phyloP scores from a whole-genome alignment of 2,113 vertebrate genomes.

The Chaetops frenatus region DNA sequence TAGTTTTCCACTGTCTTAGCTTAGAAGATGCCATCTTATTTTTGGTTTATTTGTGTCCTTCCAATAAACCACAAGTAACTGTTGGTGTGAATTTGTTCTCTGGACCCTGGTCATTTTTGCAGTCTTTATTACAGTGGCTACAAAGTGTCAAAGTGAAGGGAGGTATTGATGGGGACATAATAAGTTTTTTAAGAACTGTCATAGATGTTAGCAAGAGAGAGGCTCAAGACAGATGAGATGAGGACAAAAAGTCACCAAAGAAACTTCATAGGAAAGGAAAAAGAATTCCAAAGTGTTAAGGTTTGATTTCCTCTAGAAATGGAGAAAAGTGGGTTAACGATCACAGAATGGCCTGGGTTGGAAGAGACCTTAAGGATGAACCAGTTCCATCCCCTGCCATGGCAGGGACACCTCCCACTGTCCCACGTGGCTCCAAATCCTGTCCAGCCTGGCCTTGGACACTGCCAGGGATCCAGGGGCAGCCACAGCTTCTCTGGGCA shows the following conservation, averaged over 20 bases:
- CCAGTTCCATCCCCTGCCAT: not conserved
- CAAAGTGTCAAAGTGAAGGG: not conserved
- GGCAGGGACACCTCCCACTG: rapidly evolving
- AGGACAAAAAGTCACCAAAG: not conserved
- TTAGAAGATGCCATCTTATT: not conserved
- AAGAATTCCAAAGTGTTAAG: not conserved
- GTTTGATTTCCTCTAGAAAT: not conserved
- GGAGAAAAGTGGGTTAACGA: not conserved
- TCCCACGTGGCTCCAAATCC: rapidly evolving
- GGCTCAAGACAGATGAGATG: not conserved
- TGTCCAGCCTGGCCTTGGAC: rapidly evolving
- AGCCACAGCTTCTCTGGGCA: not conserved
- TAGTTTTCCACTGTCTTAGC: not conserved
- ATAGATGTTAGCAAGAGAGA: not conserved
- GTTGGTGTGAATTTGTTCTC: not conserved
- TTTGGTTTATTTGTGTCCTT: not conserved
- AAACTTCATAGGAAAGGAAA: not conserved
- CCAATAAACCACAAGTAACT: not conserved
- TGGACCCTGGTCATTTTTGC: not conserved
- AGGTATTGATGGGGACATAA: constrained; percentile 7
- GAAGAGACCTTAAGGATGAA: not conserved
- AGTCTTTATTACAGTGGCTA: not conserved
- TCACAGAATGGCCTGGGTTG: not conserved
- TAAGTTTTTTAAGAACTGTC: constrained; percentile 29
- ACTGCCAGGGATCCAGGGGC: not conserved